Conservation (phyloP, 2,888 invertebrate genomes). For the Temnothorax rugatulus region DNA sequence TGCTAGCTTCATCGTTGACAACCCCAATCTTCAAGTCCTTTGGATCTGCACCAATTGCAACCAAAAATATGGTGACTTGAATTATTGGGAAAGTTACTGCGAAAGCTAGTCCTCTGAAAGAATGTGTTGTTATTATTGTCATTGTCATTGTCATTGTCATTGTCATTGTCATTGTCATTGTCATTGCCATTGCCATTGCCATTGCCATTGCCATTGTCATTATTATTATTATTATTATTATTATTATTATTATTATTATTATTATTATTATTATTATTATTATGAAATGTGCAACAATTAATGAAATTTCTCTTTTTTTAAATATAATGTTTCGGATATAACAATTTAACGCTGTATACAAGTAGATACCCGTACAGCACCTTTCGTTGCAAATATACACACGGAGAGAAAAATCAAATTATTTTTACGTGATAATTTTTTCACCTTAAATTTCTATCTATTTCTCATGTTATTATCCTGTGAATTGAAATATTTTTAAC, state of each 20-base stretch:
- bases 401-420: too few species aligned
- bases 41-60: constrained; percentile 93
- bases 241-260: rapidly evolving
- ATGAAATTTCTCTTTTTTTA: neutral
- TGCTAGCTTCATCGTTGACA: constrained; percentile 91
- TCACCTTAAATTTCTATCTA: too few species aligned
- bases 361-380: neutral
- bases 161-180: rapidly evolving
- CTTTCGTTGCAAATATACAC: too few species aligned
- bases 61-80: constrained; percentile 93
- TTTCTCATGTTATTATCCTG: too few species aligned
- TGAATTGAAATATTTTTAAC: too few species aligned
- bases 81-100: constrained; percentile 93
- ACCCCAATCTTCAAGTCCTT: constrained; percentile 91
- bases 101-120: constrained; percentile 92
- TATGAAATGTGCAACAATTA: neutral
- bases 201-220: too few species aligned
- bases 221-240: too few species aligned
- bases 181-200: rapidly evolving
- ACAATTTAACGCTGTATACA: neutral
- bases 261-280: neutral
- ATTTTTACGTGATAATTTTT: too few species aligned
- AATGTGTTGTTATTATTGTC: constrained; percentile 13
- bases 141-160: rapidly evolving
- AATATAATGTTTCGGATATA: neutral